Evolutionary conservation across 1,140 invertebrate genomes (phyloP).

Genomic region (Atta cephalotes): DNA sequence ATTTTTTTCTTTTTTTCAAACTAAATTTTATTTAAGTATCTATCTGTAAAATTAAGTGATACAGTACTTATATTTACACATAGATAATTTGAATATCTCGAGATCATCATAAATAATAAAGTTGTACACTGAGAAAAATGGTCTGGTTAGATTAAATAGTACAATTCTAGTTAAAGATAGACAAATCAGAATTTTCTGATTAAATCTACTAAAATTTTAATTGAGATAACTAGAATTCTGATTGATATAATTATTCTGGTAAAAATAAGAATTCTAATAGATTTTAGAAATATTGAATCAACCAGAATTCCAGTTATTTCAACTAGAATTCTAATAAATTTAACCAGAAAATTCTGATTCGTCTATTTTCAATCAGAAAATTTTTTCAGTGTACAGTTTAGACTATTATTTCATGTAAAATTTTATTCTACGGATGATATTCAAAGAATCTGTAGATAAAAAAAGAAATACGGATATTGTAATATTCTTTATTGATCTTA

Average conservation of each 20-base stretch:
- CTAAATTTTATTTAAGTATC: background rate
- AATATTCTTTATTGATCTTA: constrained; percentile 35
- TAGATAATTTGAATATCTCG: background rate
- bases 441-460: background rate
- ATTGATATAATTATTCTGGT: too few relatives aligned
- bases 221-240: too few relatives aligned
- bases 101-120: background rate
- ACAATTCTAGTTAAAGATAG: too few relatives aligned
- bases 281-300: too few relatives aligned
- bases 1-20: background rate
- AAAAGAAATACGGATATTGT: background rate
- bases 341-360: too few relatives aligned
- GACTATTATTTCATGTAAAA: background rate
- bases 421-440: background rate
- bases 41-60: background rate
- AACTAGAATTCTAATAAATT: too few relatives aligned
- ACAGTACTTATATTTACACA: background rate
- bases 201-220: too few relatives aligned
- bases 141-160: too few relatives aligned
- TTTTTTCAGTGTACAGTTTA: background rate
- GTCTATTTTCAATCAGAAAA: too few relatives aligned
- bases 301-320: too few relatives aligned
- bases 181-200: too few relatives aligned
- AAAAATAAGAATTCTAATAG: too few relatives aligned
- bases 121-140: background rate